Percentiles rank a stretch among this genome's conserved stretches.
These are phyloP conservation scores for Lumbricus terrestris DNA, from an alignment of 2,888 invertebrate genomes.

Conservation along the genomic window DNA sequence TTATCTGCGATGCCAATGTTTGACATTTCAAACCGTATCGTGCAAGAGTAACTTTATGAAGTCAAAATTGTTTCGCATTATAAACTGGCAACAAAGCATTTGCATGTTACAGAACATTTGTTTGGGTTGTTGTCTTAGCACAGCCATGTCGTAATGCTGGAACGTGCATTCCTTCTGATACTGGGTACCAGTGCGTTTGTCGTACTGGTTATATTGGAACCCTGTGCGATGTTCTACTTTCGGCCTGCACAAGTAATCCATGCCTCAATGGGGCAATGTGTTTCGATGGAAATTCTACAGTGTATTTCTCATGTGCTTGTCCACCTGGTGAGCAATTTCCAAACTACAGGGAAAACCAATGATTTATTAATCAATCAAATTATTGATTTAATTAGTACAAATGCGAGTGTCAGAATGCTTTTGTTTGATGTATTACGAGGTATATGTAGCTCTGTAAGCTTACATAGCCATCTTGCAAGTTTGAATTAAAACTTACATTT, in stretches of 20 bases:
- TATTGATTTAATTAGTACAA: too few relatives aligned
- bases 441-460: too few relatives aligned
- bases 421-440: neutral
- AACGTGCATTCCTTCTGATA: slow-evolving; percentile 28
- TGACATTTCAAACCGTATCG: too few relatives aligned
- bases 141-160: slow-evolving; percentile 37
- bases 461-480: neutral
- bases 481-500: too few relatives aligned
- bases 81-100: neutral
- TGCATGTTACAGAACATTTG: too few relatives aligned
- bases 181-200: slow-evolving; percentile 33
- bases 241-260: slow-evolving; percentile 34
- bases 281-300: slow-evolving; percentile 21
- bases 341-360: neutral
- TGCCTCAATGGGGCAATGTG: slow-evolving; percentile 36
- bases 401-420: too few relatives aligned
- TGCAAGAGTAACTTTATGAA: too few relatives aligned
- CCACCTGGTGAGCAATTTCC: slow-evolving; percentile 29
- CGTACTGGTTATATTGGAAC: slow-evolving; percentile 30
- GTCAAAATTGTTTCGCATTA: too few relatives aligned
- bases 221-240: slow-evolving; percentile 27
- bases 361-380: too few relatives aligned
- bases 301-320: slow-evolving; percentile 30
- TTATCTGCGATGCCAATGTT: too few relatives aligned
- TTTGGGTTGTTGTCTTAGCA: slow-evolving; percentile 21